Conservation (phyloP, 2,113 vertebrate species). For the Catagonus wagneri region DNA sequence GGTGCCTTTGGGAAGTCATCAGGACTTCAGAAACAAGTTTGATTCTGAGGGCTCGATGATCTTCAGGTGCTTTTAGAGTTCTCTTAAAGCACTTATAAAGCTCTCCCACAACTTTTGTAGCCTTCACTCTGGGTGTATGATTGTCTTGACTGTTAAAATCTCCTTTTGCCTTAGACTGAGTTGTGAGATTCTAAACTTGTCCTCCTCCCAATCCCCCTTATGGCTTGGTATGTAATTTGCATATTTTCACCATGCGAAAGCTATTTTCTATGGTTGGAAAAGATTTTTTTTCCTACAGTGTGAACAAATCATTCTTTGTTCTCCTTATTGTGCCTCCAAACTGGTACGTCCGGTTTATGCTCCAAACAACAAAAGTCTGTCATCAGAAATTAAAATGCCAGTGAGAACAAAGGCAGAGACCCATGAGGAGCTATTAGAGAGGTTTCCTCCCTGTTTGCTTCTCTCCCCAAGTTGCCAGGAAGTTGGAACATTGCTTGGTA, state of each 20-base stretch:
- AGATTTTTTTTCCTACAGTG: slow-evolving; percentile 87
- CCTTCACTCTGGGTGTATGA: slow-evolving; percentile 43
- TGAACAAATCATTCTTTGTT: slow-evolving; percentile 91
- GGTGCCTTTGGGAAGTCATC: background rate
- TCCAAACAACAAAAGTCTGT: slow-evolving; percentile 86
- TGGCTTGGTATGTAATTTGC: slow-evolving; percentile 85
- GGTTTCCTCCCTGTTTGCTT: slow-evolving; percentile 44
- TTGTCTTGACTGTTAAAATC: slow-evolving; percentile 69
- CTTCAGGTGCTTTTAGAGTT: slow-evolving; percentile 55
- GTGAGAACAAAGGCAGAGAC: slow-evolving; percentile 80
- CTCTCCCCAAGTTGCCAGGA: slow-evolving; percentile 59
- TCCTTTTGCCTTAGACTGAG: slow-evolving; percentile 67
- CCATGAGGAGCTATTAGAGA: slow-evolving; percentile 68
- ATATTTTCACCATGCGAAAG: slow-evolving; percentile 85
- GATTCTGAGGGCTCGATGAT: slow-evolving; percentile 35
- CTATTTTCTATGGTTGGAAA: slow-evolving; percentile 89
- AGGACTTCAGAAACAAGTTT: slow-evolving; percentile 57
- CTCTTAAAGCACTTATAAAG: background rate
- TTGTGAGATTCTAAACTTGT: slow-evolving; percentile 83
- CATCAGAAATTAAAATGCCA: slow-evolving; percentile 84
- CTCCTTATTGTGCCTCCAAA: slow-evolving; percentile 85
- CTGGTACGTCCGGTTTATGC: slow-evolving; percentile 84
- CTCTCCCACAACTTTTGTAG: slow-evolving; percentile 40
- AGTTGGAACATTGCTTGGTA: slow-evolving; percentile 42
- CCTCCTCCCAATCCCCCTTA: slow-evolving; percentile 61